A percentile compares a stretch with the other conserved stretches of the same genome.
These are phyloP conservation scores for Copidosoma aretas DNA, from an alignment of 2,888 invertebrate genomes.

Conservation along the genomic window DNA sequence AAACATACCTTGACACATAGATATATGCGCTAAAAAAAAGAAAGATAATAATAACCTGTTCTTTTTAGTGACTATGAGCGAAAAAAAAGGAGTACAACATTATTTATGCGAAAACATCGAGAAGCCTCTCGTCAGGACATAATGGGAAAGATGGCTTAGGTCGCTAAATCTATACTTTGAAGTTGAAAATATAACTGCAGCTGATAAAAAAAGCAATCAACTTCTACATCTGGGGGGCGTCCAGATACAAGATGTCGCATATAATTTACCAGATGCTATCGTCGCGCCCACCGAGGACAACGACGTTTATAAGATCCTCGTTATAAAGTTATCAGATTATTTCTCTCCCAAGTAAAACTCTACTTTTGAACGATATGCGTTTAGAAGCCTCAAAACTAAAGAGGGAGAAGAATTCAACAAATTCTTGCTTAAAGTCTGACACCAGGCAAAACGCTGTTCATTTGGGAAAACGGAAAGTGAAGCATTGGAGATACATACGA, in stretches of 20 bases:
- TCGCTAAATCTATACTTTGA: background rate
- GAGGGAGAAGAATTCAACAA: slow-evolving; percentile 50
- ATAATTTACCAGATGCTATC: slow-evolving; percentile 20
- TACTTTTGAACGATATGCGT: slow-evolving; percentile 52
- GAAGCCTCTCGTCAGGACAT: slow-evolving; percentile 2
- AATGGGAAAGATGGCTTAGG: slow-evolving; percentile 18
- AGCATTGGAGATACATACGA: slow-evolving; percentile 20
- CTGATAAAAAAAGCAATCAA: slow-evolving; percentile 5
- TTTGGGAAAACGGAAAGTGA: slow-evolving; percentile 40
- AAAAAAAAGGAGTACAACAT: background rate
- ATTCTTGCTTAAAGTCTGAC: slow-evolving; percentile 47
- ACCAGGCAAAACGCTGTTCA: slow-evolving; percentile 50
- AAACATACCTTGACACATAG: background rate
- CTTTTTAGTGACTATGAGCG: slow-evolving; percentile 8
- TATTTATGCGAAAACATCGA: slow-evolving; percentile 11
- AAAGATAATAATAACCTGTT: background rate
- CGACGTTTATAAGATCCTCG: slow-evolving; percentile 45
- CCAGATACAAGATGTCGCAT: slow-evolving; percentile 24
- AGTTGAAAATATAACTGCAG: background rate
- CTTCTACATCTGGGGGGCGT: slow-evolving; percentile 22
- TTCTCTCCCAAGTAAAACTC: slow-evolving; percentile 51
- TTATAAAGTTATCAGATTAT: slow-evolving; percentile 44
- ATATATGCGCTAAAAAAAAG: too few species aligned
- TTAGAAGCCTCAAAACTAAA: slow-evolving; percentile 48
- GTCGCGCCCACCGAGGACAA: background rate